phyloP scores from a whole-genome alignment of 2,888 invertebrate species.

The Mythimna vitellina region DNA sequence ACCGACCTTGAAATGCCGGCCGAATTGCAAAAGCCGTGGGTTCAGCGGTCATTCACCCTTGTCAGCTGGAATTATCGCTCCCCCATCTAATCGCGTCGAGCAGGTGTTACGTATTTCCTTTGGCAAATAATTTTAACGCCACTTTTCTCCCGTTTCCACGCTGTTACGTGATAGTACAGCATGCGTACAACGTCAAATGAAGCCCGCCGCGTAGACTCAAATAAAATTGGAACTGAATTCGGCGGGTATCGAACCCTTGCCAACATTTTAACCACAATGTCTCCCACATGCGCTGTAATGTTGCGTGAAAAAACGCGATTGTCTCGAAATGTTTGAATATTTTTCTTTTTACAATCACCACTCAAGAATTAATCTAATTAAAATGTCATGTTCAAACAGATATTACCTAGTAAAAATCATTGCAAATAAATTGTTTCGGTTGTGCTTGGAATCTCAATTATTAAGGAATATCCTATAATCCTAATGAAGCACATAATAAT shows the following conservation, averaged over 20 bases:
- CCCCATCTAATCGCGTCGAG: constrained; percentile 39
- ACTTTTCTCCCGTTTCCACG: constrained; percentile 45
- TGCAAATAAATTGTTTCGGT: not conserved
- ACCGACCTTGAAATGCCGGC: constrained; percentile 62
- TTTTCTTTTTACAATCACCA: not conserved
- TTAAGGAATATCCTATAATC: not conserved
- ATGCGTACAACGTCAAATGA: constrained; percentile 50
- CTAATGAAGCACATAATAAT: too few species aligned
- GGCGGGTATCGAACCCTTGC: constrained; percentile 72
- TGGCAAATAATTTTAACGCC: constrained; percentile 8
- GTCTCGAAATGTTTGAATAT: constrained; percentile 17
- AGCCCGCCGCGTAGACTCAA: constrained; percentile 55
- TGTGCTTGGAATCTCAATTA: not conserved
- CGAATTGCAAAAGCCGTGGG: constrained; percentile 49
- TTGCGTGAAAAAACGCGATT: constrained; percentile 23
- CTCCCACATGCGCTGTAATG: constrained; percentile 35
- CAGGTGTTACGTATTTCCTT: constrained; percentile 24
- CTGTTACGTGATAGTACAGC: constrained; percentile 52
- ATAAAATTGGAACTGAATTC: constrained; percentile 80
- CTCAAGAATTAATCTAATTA: not conserved
- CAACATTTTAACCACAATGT: constrained; percentile 71
- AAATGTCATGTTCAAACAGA: not conserved
- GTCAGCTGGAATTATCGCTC: constrained; percentile 61
- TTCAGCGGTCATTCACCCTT: constrained; percentile 58
- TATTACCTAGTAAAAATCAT: not conserved